phyloP scores from a whole-genome alignment of 1,140 invertebrate species.

The Dendrolimus kikuchii region DNA sequence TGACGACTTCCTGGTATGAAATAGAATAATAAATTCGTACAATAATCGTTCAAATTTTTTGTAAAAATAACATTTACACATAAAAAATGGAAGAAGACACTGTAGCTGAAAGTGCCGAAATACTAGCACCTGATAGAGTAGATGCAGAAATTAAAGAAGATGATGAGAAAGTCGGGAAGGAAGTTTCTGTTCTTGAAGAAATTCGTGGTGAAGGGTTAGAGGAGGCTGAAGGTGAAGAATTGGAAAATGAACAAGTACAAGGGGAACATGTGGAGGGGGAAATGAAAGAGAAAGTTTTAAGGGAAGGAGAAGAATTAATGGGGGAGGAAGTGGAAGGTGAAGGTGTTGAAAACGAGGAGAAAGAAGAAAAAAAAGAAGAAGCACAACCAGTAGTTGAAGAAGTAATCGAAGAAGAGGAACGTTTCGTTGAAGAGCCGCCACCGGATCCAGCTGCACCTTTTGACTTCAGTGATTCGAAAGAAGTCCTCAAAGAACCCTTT shows the following conservation, averaged over 20 bases:
- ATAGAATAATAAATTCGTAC: slow-evolving; percentile 5
- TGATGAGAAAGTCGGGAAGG: slow-evolving; percentile 12
- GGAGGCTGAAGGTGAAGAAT: slow-evolving; percentile 18
- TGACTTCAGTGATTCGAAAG: slow-evolving; percentile 50
- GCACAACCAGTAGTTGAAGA: slow-evolving; percentile 23
- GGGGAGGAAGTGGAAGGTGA: slow-evolving; percentile 34
- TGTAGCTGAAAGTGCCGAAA: slow-evolving; percentile 5
- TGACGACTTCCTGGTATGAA: slow-evolving; percentile 50
- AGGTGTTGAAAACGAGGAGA: slow-evolving; percentile 23
- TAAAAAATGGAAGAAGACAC: slow-evolving; percentile 13
- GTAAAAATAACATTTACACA: background rate
- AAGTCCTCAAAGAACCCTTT: slow-evolving; percentile 49
- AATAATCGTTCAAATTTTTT: slow-evolving; percentile 1
- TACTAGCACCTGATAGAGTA: background rate
- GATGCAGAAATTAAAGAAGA: slow-evolving; percentile 3
- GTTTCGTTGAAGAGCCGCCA: slow-evolving; percentile 42
- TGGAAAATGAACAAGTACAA: slow-evolving; percentile 14
- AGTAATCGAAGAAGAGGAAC: slow-evolving; percentile 42
- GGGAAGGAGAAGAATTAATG: slow-evolving; percentile 19
- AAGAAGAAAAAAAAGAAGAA: slow-evolving; percentile 28
- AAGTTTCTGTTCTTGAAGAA: slow-evolving; percentile 14
- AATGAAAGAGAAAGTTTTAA: slow-evolving; percentile 20
- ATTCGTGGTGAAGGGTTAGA: slow-evolving; percentile 11
- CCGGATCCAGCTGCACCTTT: slow-evolving; percentile 54
- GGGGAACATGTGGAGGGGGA: slow-evolving; percentile 18